These are phyloP conservation scores for Macrobrachium rosenbergii DNA, from an alignment of 1,140 invertebrate species.

Conservation along the genomic window DNA sequence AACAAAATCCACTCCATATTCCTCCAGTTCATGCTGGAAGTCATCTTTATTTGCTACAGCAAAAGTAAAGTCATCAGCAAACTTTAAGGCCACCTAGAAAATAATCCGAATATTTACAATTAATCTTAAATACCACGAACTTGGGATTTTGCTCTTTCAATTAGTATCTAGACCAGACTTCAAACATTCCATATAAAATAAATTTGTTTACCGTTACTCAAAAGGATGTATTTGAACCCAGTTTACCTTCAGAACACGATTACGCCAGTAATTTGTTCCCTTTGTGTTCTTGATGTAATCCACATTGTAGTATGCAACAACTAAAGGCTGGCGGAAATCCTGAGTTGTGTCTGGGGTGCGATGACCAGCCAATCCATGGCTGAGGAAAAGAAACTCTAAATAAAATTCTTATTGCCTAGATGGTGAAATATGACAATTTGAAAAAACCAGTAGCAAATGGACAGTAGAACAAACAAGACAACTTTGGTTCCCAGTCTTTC, in stretches of 20 bases:
- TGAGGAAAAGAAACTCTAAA: conserved; percentile 69
- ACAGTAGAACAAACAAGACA: too few species aligned
- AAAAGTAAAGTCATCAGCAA: conserved; percentile 83
- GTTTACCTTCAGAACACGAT: conserved; percentile 92
- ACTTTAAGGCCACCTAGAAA: conserved; percentile 80
- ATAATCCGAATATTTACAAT: not conserved
- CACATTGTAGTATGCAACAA: conserved; percentile 94
- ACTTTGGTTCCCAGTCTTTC: too few species aligned
- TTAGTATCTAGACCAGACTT: too few species aligned
- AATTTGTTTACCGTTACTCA: not conserved
- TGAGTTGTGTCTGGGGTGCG: conserved; percentile 85
- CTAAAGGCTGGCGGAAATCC: conserved; percentile 90
- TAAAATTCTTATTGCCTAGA: too few species aligned
- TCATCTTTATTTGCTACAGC: conserved; percentile 93
- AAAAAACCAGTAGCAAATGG: too few species aligned
- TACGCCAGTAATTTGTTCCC: conserved; percentile 99
- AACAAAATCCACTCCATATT: conserved; percentile 92
- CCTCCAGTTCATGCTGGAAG: conserved; percentile 93
- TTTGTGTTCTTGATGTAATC: conserved; percentile 98
- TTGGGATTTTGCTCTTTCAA: too few species aligned
- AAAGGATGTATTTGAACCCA: not conserved
- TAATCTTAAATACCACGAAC: not conserved
- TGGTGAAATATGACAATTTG: too few species aligned
- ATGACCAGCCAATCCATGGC: conserved; percentile 92
- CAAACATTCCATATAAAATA: not conserved